phyloP scores from a whole-genome alignment of 2,888 invertebrate species.

The Biston betularia region DNA sequence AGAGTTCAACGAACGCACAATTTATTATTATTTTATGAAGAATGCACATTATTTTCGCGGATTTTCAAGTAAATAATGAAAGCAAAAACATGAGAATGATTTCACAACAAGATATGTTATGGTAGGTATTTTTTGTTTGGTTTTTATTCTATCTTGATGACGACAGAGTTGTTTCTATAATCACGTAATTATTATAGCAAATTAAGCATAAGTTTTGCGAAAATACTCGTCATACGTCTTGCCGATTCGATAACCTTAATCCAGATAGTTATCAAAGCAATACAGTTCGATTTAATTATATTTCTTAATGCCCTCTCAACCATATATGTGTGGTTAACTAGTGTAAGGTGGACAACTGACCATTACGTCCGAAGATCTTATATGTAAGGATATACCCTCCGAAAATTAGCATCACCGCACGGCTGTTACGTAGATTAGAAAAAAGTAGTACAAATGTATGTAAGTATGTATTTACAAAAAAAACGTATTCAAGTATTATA shows the following conservation, averaged over 20 bases:
- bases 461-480: too few species aligned
- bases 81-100: too few species aligned
- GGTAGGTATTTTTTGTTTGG: too few species aligned
- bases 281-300: slow-evolving; percentile 31
- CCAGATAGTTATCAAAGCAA: slow-evolving; percentile 20
- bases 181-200: not conserved
- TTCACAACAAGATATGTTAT: too few species aligned
- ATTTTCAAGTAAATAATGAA: too few species aligned
- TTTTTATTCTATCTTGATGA: too few species aligned
- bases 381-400: too few species aligned
- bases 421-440: too few species aligned
- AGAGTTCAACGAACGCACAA: not conserved
- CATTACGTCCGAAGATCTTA: slow-evolving; percentile 16
- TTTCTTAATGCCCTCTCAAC: slow-evolving; percentile 35
- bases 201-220: not conserved
- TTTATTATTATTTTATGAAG: not conserved
- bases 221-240: not conserved
- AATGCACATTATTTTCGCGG: not conserved
- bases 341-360: slow-evolving; percentile 66
- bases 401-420: too few species aligned
- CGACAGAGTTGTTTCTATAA: too few species aligned
- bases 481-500: too few species aligned
- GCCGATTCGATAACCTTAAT: slow-evolving; percentile 19
- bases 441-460: too few species aligned
- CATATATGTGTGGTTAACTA: slow-evolving; percentile 55